A percentile compares a stretch with the other conserved stretches of the same genome.
Evolutionary conservation across 1,140 invertebrate genomes (phyloP).

Genomic region (Coenobita brevimanus): DNA sequence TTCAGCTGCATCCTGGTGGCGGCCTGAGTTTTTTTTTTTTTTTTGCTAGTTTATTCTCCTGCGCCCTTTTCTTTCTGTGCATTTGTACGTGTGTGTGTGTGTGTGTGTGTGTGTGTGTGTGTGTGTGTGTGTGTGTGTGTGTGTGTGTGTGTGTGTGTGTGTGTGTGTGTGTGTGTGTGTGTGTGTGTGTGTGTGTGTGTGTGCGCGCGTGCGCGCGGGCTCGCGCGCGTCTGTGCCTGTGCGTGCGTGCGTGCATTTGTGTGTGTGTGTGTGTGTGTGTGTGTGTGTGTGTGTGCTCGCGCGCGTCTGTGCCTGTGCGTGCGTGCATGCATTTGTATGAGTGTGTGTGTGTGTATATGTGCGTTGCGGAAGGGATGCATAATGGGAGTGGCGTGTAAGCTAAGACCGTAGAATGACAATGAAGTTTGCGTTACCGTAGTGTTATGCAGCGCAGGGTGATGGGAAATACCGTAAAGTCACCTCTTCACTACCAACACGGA

Average conservation of each 20-base stretch:
- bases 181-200: constrained; percentile 10
- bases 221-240: neutral
- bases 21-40: no score
- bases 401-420: no score
- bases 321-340: neutral
- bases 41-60: no score
- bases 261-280: constrained; percentile 17
- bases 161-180: constrained; percentile 4
- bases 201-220: neutral
- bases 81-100: no score
- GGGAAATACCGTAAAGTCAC: no score
- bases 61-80: no score
- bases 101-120: neutral
- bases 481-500: no score
- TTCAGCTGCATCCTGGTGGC: no score
- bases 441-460: no score
- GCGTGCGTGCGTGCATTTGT: constrained; percentile 2
- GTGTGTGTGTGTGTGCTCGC: neutral
- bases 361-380: neutral
- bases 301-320: neutral
- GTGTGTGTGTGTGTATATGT: neutral
- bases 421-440: no score
- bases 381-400: no score
- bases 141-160: constrained; percentile 5
- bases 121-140: neutral